These are phyloP conservation scores for Botrylloides violaceus DNA, from an alignment of 23 tunicate species.

Conservation along the genomic window DNA sequence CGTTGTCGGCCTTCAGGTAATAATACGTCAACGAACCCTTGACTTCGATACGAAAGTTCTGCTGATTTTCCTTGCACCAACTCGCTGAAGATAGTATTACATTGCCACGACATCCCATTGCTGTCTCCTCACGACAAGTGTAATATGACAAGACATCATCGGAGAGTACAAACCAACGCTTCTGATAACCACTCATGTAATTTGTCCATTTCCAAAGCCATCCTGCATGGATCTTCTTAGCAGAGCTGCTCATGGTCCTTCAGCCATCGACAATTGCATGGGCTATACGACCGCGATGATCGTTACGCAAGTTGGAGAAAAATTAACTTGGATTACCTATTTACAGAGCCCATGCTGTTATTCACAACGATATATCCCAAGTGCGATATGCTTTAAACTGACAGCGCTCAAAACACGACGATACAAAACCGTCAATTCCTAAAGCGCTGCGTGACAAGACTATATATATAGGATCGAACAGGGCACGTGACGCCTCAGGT, in stretches of 20 bases:
- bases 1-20: background rate
- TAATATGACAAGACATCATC: conserved; percentile 93
- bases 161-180: conserved; percentile 95
- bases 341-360: background rate
- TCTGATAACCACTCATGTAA: conserved; percentile 94
- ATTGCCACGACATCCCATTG: conserved; percentile 90
- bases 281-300: too few species aligned
- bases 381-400: too few species aligned
- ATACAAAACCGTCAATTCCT: too few species aligned
- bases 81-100: conserved; percentile 77
- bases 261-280: background rate
- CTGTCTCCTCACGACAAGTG: conserved; percentile 81
- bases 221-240: conserved; percentile 22
- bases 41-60: background rate
- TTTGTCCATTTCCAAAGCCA: conserved; percentile 99
- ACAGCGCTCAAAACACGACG: too few species aligned
- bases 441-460: too few species aligned
- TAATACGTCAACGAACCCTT: background rate
- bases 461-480: too few species aligned
- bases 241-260: background rate
- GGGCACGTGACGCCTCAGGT: too few species aligned
- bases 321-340: background rate
- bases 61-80: background rate
- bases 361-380: background rate
- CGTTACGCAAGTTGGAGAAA: background rate